Base-by-base conservation (phyloP, 2,797 vertebrate genomes). In the Danio jaintianensis region DNA sequence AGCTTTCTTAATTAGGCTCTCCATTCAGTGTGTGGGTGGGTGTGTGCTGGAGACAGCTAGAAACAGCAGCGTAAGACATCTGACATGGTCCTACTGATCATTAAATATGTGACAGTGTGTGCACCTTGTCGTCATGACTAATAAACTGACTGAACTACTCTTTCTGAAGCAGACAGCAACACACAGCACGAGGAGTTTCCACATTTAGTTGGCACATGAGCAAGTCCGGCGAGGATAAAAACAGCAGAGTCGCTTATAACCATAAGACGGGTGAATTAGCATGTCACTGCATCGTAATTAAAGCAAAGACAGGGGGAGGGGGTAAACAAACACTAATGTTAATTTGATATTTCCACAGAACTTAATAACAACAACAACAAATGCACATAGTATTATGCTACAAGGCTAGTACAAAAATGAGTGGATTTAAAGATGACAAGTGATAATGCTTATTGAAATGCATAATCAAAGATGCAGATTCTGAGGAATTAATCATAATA, bases 61-160 rank as follows among this genome's bases (percentile, higher is more conserved):
- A 16, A 43, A 80, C n/a, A 42, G 58, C 84, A 86, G 82, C 83
- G 63, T 88, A 79, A 78, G 69, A 89, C 91, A 93, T 87, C 85
- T 93, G 91, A 92, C 86, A 91, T 86, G 38, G 73, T 82, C 92
- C 88, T 88, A 88, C 89, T 93, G 89, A 89, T 89, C 87, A 89
- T 91, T 86, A 86, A 75, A 73, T 62, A 82, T 47, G 22, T 89
- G 53, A 78, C 16, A 59, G 15, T 3, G 1, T 58, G 91, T 29
- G 15, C 86, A 92, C 87, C 85, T 89, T 89, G 87, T 92, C 90
- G 87, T 88, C 88, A 92, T 93, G 89, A 95, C 95, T 95, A 93
- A 94, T 92, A 89, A 91, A 95, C 84, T 84, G 43, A 43, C 79
- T 76, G 80, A 78, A 87, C 90, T 87, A 89, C 86, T 85, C 81